phyloP scores from a whole-genome alignment of 2,888 invertebrate genomes.

The Zygaena filipendulae region DNA sequence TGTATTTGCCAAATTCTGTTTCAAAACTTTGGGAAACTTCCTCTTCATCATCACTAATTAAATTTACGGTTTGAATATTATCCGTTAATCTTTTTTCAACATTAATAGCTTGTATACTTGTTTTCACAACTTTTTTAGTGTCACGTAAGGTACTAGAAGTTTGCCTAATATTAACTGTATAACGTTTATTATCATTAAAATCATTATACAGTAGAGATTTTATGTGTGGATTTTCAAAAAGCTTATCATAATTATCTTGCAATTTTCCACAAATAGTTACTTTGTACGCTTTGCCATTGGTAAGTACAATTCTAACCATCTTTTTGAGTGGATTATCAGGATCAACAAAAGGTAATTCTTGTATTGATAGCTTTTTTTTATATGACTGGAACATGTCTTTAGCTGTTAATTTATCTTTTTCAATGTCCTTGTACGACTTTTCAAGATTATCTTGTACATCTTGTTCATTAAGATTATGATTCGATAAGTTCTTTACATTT shows the following conservation, averaged over 20 bases:
- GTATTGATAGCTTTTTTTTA: constrained; percentile 26
- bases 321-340: constrained; percentile 25
- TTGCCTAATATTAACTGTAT: constrained; percentile 39
- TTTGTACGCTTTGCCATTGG: constrained; percentile 39
- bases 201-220: constrained; percentile 28
- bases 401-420: constrained; percentile 2
- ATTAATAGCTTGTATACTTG: constrained; percentile 22
- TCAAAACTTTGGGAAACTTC: no score
- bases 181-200: constrained; percentile 25
- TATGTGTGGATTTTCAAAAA: constrained; percentile 35
- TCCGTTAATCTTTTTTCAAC: constrained; percentile 18
- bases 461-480: no score
- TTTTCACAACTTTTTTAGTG: constrained; percentile 20
- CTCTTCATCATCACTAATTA: constrained; percentile 55
- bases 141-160: constrained; percentile 17
- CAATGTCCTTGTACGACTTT: constrained; percentile 1
- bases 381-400: constrained; percentile 17
- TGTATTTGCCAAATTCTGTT: constrained; percentile 42
- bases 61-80: constrained; percentile 45
- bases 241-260: constrained; percentile 27
- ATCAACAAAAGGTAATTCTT: constrained; percentile 24
- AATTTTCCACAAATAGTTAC: constrained; percentile 38
- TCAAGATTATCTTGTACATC: neutral
- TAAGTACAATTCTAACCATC: constrained; percentile 32
- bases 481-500: no score